phyloP scores from a whole-genome alignment of 1,140 invertebrate species.

The Scaptomyza graminum region DNA sequence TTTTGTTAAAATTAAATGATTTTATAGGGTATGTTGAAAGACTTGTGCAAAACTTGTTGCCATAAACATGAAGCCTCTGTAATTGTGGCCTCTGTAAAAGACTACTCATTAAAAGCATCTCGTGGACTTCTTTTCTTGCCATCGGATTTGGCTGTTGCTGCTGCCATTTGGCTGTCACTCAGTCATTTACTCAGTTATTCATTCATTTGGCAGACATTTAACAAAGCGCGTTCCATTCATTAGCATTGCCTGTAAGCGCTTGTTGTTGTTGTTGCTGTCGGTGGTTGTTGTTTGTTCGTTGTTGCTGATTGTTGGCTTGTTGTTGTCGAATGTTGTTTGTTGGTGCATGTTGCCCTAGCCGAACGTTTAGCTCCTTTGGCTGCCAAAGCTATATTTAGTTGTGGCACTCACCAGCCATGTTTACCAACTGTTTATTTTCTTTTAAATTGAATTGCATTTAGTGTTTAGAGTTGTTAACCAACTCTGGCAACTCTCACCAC shows the following conservation, averaged over 20 bases:
- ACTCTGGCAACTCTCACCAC: conserved; percentile 6
- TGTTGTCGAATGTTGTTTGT: conserved; percentile 1
- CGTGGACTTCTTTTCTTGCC: conserved; percentile 28
- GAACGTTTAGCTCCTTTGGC: conserved; percentile 37
- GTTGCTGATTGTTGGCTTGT: not conserved
- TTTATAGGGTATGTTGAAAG: not conserved
- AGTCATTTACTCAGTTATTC: conserved; percentile 62
- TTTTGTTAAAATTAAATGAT: too few species aligned
- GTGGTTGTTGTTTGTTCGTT: conserved; percentile 3
- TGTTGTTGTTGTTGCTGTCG: conserved; percentile 12
- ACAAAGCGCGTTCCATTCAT: conserved; percentile 77
- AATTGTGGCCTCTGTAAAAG: conserved; percentile 14
- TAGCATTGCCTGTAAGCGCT: conserved; percentile 58
- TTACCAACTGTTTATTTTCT: conserved; percentile 42
- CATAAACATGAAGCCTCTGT: not conserved
- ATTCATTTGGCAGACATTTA: conserved; percentile 70
- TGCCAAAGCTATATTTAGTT: conserved; percentile 46
- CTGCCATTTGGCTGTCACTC: conserved; percentile 76
- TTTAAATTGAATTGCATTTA: conserved; percentile 59
- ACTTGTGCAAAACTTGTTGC: not conserved
- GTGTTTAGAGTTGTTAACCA: conserved; percentile 22
- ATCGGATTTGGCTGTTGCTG: conserved; percentile 10
- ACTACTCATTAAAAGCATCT: conserved; percentile 60
- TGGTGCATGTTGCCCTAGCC: conserved; percentile 19
- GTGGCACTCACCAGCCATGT: conserved; percentile 7